phyloP scores from a whole-genome alignment of 2,797 vertebrate species.

The Pangasius krempfi region DNA sequence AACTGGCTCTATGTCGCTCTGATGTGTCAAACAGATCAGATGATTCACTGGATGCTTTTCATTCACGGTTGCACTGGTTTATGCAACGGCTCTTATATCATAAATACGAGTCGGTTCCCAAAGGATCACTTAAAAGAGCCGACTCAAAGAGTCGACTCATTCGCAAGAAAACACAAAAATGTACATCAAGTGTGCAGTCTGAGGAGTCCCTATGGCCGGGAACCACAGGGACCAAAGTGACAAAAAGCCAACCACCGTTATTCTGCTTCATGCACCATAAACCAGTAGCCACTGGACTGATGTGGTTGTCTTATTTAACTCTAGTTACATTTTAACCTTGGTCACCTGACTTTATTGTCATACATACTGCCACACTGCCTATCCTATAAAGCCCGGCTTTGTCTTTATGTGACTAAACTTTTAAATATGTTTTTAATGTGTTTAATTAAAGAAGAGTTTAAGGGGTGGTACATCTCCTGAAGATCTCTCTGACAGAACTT shows the following conservation, averaged over 20 bases:
- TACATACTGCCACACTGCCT: neutral
- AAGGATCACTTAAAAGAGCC: neutral
- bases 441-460: neutral
- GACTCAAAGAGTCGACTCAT: neutral
- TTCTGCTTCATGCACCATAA: neutral
- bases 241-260: neutral
- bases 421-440: neutral
- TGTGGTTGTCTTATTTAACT: neutral
- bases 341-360: neutral
- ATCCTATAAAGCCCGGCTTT: neutral
- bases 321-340: neutral
- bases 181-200: neutral
- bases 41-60: neutral
- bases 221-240: neutral
- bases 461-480: neutral
- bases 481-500: neutral
- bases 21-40: neutral
- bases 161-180: neutral
- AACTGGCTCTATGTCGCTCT: neutral
- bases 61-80: neutral
- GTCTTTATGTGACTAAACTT: too few species aligned
- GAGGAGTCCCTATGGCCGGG: neutral
- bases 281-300: neutral
- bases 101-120: neutral
- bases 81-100: neutral